Conservation (phyloP, 2,113 vertebrate species). For the Callithrix jacchus region DNA sequence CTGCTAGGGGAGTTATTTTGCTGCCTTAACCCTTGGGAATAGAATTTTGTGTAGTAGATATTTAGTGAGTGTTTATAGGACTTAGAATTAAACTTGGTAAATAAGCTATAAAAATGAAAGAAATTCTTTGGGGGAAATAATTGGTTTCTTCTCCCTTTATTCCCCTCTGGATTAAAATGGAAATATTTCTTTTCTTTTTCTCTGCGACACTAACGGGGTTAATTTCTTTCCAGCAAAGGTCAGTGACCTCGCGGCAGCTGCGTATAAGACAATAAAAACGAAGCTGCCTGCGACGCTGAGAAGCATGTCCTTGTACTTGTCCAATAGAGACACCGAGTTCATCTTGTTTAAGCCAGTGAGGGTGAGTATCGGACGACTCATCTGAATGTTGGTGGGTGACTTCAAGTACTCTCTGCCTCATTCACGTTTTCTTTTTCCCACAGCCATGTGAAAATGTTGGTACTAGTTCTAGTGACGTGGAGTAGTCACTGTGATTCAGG, state of each 20-base stretch:
- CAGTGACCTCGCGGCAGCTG: constrained; percentile 92
- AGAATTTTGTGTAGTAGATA: constrained; percentile 3
- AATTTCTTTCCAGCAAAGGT: constrained; percentile 92
- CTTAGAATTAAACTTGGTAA: constrained; percentile 41
- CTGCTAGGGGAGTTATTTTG: neutral
- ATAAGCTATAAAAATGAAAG: constrained; percentile 6
- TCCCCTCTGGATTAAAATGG: constrained; percentile 56
- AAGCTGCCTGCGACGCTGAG: constrained; percentile 93
- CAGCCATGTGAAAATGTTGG: neutral
- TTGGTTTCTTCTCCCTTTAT: neutral
- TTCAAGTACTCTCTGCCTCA: neutral
- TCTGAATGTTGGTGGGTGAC: neutral
- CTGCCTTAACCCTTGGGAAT: neutral
- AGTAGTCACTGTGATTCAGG: neutral
- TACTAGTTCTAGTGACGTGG: neutral
- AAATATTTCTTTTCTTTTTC: constrained; percentile 49
- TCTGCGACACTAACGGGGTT: constrained; percentile 52
- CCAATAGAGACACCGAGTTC: constrained; percentile 98
- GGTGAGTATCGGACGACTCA: constrained; percentile 85
- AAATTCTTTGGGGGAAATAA: constrained; percentile 31
- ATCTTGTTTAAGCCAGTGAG: constrained; percentile 98
- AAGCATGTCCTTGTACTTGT: constrained; percentile 97
- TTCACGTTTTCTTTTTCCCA: neutral
- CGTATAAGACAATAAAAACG: constrained; percentile 94
- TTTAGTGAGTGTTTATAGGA: neutral